Evolutionary conservation across 2,113 vertebrate species (phyloP).

Genomic region (Scortum barcoo): DNA sequence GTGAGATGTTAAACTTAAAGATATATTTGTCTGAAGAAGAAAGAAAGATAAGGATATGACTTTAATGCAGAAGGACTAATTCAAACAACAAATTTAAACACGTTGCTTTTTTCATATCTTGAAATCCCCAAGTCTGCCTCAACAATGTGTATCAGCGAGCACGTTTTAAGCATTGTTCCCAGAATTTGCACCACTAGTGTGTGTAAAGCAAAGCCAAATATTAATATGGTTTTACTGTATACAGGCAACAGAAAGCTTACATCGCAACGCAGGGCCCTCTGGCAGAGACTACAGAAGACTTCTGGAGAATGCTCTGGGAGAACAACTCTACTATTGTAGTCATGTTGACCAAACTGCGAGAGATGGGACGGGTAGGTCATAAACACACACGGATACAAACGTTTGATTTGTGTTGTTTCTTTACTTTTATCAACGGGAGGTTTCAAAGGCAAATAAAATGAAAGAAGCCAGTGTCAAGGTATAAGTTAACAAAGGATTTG

Average conservation of each 20-base stretch:
- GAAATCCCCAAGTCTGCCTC: neutral
- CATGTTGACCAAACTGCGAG: slow-evolving; percentile 97
- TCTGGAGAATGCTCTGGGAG: slow-evolving; percentile 99
- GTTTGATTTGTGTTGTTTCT: neutral
- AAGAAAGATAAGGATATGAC: neutral
- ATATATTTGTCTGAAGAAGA: neutral
- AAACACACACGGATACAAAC: neutral
- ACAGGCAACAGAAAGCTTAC: slow-evolving; percentile 97
- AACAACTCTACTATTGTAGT: slow-evolving; percentile 99
- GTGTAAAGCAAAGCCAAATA: neutral
- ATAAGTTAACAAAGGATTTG: neutral
- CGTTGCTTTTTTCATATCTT: neutral
- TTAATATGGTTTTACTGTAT: slow-evolving; percentile 16
- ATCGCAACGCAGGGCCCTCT: slow-evolving; percentile 96
- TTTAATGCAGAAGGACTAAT: neutral
- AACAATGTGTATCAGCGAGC: neutral
- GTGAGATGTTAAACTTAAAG: neutral
- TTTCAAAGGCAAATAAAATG: neutral
- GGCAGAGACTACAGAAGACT: slow-evolving; percentile 97
- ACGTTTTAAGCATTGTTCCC: neutral
- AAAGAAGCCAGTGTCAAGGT: neutral
- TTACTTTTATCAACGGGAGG: neutral
- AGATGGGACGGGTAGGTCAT: slow-evolving; percentile 92
- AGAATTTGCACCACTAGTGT: slow-evolving; percentile 6
- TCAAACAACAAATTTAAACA: neutral